These are phyloP conservation scores for Chloroclysta siterata DNA, from an alignment of 2,888 invertebrate genomes.

Conservation along the genomic window DNA sequence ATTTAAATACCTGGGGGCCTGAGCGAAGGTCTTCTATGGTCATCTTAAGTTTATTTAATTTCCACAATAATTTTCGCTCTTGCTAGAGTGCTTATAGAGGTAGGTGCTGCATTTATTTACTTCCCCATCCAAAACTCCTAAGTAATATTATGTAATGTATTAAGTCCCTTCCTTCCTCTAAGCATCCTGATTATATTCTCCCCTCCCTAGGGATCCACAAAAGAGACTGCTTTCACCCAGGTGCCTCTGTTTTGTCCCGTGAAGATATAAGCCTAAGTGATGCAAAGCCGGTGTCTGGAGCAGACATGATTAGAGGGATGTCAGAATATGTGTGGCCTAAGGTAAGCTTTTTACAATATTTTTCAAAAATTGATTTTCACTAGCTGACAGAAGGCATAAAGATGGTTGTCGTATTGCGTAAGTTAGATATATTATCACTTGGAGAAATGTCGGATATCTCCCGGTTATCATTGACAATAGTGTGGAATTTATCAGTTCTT, in stretches of 20 bases:
- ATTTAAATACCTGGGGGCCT: no score
- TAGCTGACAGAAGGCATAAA: background rate
- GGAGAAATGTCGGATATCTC: no score
- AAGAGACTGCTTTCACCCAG: conserved; percentile 97
- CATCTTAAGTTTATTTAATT: no score
- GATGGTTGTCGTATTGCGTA: no score
- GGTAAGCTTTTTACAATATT: conserved; percentile 69
- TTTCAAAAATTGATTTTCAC: no score
- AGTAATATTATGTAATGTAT: conserved; percentile 13
- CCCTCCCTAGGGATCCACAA: conserved; percentile 82
- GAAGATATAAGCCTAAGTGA: conserved; percentile 87
- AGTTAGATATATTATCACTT: no score
- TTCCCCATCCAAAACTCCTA: background rate
- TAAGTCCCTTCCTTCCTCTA: conserved; percentile 24
- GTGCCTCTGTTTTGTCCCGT: conserved; percentile 88
- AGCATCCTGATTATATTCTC: conserved; percentile 52
- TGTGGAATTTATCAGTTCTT: no score
- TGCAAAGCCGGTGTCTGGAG: conserved; percentile 86
- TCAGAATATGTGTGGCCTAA: conserved; percentile 97
- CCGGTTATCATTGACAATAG: no score
- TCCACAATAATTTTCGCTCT: no score
- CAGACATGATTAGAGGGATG: conserved; percentile 95
- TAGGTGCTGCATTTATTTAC: background rate
- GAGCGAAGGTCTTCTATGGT: no score
- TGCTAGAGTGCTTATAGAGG: no score